Evolutionary conservation across 2,797 vertebrate species (phyloP).

Genomic region (Parauchenoglanis ngamensis): DNA sequence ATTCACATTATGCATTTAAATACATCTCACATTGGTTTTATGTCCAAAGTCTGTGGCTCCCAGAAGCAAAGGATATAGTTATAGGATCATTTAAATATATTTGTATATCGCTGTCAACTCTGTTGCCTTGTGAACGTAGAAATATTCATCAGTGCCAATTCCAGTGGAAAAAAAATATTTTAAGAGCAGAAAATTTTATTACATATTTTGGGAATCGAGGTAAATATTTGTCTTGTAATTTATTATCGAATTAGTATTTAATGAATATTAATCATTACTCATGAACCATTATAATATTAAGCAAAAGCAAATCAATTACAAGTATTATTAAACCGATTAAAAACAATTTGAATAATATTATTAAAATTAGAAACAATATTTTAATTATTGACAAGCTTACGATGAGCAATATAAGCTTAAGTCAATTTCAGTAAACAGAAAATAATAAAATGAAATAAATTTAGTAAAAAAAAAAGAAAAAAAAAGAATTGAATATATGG

Average conservation of each 20-base stretch:
- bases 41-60: slow-evolving; percentile 14
- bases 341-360: too few relatives aligned
- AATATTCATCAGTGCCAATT: neutral
- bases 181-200: neutral
- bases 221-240: neutral
- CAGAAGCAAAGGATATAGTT: neutral
- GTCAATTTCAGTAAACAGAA: neutral
- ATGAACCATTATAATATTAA: too few relatives aligned
- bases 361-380: neutral
- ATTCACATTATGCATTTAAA: slow-evolving; percentile 43
- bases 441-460: neutral
- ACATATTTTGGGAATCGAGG: neutral
- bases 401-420: neutral
- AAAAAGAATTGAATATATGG: neutral
- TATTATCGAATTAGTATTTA: neutral
- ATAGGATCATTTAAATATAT: neutral
- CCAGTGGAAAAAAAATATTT: too few relatives aligned
- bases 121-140: neutral
- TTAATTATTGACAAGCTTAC: neutral
- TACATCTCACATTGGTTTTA: slow-evolving; percentile 23
- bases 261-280: neutral
- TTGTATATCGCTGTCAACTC: neutral
- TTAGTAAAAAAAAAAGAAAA: too few relatives aligned
- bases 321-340: neutral
- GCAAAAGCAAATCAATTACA: neutral